Evolutionary conservation across 2,888 invertebrate species (phyloP).

Genomic region (Drosophila basisetae): DNA sequence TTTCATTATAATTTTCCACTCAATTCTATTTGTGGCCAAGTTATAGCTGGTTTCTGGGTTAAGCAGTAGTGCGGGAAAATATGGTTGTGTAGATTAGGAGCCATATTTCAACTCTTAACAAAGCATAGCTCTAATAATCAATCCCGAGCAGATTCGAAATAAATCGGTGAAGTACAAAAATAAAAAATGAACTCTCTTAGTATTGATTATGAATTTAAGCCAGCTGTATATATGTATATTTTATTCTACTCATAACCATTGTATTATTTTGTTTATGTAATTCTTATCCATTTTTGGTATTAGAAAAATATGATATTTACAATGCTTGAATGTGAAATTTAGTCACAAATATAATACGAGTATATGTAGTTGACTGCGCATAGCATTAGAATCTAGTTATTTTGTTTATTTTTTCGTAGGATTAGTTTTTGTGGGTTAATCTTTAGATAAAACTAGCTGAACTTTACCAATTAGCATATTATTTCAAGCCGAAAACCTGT

Average conservation of each 20-base stretch:
- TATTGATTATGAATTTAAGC: too few relatives aligned
- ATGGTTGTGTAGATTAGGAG: neutral
- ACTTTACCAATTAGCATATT: neutral
- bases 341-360: neutral
- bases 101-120: neutral
- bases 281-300: neutral
- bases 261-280: too few relatives aligned
- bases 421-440: neutral
- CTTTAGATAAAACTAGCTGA: neutral
- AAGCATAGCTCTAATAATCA: too few relatives aligned
- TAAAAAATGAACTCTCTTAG: too few relatives aligned
- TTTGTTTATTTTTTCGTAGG: neutral
- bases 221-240: neutral
- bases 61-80: neutral
- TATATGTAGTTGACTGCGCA: neutral
- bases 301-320: neutral
- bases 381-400: neutral
- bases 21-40: neutral
- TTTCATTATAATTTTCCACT: neutral
- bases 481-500: conserved; percentile 9
- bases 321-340: neutral
- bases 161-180: too few relatives aligned
- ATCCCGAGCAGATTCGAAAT: too few relatives aligned
- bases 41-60: neutral
- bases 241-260: too few relatives aligned